These are phyloP conservation scores for Drosophila takahashii DNA, from an alignment of 1,140 invertebrate species.

Conservation along the genomic window DNA sequence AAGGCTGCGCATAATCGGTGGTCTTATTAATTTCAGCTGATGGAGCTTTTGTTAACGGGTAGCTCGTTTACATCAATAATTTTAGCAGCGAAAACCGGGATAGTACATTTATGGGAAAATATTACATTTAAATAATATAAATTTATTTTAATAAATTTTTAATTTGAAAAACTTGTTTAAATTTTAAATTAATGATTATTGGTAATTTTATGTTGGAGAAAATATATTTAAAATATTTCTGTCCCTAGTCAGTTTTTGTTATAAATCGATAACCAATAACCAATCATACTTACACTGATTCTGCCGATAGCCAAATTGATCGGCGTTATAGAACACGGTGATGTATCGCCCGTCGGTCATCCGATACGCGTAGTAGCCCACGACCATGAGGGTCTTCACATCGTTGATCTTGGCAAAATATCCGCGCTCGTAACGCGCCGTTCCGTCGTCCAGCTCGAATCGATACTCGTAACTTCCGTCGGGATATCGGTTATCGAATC, in stretches of 20 bases:
- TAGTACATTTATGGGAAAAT: no score
- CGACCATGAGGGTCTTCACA: slow-evolving; percentile 74
- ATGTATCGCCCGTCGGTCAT: slow-evolving; percentile 71
- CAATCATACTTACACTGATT: slow-evolving; percentile 75
- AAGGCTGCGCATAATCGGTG: not conserved
- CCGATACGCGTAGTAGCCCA: slow-evolving; percentile 79
- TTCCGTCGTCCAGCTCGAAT: slow-evolving; percentile 74
- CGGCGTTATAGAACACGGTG: slow-evolving; percentile 82
- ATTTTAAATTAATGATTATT: no score
- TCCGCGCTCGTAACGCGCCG: slow-evolving; percentile 76
- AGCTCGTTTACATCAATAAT: slow-evolving; percentile 9
- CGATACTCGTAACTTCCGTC: slow-evolving; percentile 81
- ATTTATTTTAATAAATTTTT: no score
- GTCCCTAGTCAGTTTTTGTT: no score
- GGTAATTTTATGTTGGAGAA: no score
- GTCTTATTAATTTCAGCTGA: slow-evolving; percentile 4
- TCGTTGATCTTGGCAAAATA: slow-evolving; percentile 71
- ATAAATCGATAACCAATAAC: not conserved
- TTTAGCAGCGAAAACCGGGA: not conserved
- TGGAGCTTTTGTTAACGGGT: not conserved
- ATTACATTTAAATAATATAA: no score
- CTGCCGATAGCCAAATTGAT: slow-evolving; percentile 79
- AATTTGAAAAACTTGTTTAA: no score
- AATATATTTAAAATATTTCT: no score
- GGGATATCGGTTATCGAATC: slow-evolving; percentile 78